Conservation (phyloP, 2,888 invertebrate species). For the Tetragnatha montana region DNA sequence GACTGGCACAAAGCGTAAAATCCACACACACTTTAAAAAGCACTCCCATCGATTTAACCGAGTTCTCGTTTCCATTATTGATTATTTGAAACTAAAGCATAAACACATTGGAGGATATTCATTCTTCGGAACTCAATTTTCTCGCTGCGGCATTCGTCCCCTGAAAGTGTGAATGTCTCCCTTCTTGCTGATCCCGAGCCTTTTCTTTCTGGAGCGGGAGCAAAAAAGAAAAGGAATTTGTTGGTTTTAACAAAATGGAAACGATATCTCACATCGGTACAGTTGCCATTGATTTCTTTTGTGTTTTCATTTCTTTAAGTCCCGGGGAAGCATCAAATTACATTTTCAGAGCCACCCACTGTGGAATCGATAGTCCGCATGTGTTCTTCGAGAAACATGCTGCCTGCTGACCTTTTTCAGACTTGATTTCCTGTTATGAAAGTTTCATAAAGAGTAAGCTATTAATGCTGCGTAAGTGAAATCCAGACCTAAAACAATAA, state of each 20-base stretch:
- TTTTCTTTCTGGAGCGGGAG: constrained; percentile 6
- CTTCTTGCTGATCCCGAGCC: not conserved
- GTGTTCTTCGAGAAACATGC: not conserved
- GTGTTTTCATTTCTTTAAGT: constrained; percentile 38
- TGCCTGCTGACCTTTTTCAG: not conserved
- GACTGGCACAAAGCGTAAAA: not conserved
- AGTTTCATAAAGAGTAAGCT: not conserved
- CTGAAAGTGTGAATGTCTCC: not conserved
- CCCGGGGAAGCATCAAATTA: constrained; percentile 27
- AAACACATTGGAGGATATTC: not conserved
- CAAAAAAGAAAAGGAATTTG: constrained; percentile 36
- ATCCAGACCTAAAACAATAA: no score
- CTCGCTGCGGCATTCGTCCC: not conserved
- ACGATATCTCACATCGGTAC: constrained; percentile 21
- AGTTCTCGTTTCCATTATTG: not conserved
- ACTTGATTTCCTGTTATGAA: not conserved
- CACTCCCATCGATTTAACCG: not conserved
- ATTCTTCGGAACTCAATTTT: not conserved
- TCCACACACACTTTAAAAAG: not conserved
- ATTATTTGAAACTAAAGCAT: not conserved
- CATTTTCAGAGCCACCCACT: constrained; percentile 15
- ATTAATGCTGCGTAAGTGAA: not conserved
- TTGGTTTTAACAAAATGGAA: constrained; percentile 50
- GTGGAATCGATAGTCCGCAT: constrained; percentile 53
- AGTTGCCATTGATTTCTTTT: constrained; percentile 36